Conservation (phyloP, 2,113 vertebrate genomes). For the Gorsachius goisagi region DNA sequence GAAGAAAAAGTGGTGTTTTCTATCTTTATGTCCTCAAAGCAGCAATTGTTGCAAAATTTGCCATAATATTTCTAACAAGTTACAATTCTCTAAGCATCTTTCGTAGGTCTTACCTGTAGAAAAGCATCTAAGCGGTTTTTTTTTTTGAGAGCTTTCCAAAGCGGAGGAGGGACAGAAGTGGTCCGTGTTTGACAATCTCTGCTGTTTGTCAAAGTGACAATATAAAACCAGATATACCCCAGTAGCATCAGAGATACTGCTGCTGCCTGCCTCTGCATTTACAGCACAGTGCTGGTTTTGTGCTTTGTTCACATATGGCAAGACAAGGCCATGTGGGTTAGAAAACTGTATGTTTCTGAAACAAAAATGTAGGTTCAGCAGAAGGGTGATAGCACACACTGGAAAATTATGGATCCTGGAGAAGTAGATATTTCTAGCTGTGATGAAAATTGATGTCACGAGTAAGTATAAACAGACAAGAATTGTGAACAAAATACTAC, state of each 20-base stretch:
- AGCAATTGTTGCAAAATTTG: neutral
- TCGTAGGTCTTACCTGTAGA: neutral
- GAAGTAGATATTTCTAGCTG: neutral
- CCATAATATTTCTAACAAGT: neutral
- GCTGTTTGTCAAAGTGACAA: neutral
- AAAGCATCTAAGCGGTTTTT: accelerated
- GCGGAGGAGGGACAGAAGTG: neutral
- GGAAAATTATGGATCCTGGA: neutral
- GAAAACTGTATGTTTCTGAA: neutral
- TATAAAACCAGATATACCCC: neutral
- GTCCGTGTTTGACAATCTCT: neutral
- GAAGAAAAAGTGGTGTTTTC: neutral
- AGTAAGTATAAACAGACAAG: neutral
- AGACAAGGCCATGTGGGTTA: neutral
- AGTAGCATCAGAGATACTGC: neutral
- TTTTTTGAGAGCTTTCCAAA: neutral
- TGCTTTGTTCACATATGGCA: neutral
- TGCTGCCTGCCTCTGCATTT: neutral
- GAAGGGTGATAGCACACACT: neutral
- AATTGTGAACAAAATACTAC: neutral
- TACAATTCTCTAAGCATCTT: neutral
- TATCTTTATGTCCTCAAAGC: neutral
- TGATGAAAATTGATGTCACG: neutral
- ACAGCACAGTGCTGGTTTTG: neutral
- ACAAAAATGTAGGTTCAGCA: neutral